These are phyloP conservation scores for Oplegnathus fasciatus DNA, from an alignment of 2,113 vertebrate species.

Conservation along the genomic window DNA sequence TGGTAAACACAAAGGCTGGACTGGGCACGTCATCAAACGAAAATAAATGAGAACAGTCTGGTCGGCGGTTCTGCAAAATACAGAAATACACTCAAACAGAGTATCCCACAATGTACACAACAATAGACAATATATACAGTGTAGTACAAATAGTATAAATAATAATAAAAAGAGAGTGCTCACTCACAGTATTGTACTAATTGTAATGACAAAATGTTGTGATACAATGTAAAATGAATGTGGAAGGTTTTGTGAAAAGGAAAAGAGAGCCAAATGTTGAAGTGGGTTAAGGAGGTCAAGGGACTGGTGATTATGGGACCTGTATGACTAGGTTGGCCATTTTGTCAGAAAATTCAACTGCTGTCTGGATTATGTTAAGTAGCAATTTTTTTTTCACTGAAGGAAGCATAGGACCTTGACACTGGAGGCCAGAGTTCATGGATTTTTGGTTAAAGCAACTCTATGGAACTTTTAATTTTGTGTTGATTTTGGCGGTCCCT, in stretches of 20 bases:
- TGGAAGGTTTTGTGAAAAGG: neutral
- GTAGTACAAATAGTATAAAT: no score
- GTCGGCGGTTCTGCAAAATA: neutral
- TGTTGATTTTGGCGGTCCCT: no score
- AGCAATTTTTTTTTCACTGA: neutral
- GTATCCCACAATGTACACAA: neutral
- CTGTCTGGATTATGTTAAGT: no score
- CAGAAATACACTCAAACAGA: neutral
- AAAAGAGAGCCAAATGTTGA: no score
- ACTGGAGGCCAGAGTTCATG: neutral
- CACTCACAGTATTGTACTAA: neutral
- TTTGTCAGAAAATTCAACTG: neutral
- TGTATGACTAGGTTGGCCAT: neutral
- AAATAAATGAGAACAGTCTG: neutral
- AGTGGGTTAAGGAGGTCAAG: no score
- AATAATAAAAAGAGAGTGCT: neutral
- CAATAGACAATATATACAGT: neutral
- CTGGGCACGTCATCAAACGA: neutral
- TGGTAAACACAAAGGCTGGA: neutral
- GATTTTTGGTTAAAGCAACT: no score
- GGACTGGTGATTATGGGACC: no score
- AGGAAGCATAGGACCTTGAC: neutral
- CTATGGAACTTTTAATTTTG: no score
- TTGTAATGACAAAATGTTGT: no score
- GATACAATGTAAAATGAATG: no score